phyloP scores from a whole-genome alignment of 2,113 vertebrate species.

The Castor canadensis region DNA sequence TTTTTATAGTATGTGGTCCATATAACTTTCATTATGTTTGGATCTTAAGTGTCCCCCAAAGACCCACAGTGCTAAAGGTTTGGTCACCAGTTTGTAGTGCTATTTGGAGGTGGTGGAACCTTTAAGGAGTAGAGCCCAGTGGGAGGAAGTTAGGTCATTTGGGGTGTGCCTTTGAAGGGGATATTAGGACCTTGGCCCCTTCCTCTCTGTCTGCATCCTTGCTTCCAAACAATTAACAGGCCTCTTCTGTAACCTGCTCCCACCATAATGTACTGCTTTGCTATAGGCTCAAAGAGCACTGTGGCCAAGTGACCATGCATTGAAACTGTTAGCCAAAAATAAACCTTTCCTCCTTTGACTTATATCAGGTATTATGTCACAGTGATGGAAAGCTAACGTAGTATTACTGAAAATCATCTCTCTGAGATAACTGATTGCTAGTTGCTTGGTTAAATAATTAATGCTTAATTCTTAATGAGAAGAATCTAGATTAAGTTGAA shows the following conservation, averaged over 20 bases:
- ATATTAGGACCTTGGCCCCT: not conserved
- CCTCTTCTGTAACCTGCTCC: not conserved
- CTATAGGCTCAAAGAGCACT: no score
- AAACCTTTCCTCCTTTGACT: not conserved
- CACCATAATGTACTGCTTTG: not conserved
- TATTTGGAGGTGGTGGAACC: not conserved
- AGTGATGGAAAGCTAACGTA: not conserved
- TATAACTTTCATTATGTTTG: not conserved
- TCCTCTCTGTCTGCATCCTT: not conserved
- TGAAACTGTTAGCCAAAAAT: not conserved
- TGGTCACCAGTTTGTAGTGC: not conserved
- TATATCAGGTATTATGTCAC: not conserved
- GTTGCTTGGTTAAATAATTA: not conserved
- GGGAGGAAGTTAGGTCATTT: not conserved
- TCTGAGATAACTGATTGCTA: not conserved
- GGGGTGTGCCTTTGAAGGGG: not conserved
- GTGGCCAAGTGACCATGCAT: not conserved
- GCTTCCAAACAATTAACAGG: no score
- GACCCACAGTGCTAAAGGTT: not conserved
- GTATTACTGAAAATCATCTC: not conserved
- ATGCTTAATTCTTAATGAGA: not conserved
- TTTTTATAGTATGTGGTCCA: not conserved
- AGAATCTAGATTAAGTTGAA: not conserved
- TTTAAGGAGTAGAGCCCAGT: not conserved
- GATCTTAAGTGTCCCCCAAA: not conserved